These are phyloP conservation scores for Athene noctua DNA, from an alignment of 2,113 vertebrate genomes.

Conservation along the genomic window DNA sequence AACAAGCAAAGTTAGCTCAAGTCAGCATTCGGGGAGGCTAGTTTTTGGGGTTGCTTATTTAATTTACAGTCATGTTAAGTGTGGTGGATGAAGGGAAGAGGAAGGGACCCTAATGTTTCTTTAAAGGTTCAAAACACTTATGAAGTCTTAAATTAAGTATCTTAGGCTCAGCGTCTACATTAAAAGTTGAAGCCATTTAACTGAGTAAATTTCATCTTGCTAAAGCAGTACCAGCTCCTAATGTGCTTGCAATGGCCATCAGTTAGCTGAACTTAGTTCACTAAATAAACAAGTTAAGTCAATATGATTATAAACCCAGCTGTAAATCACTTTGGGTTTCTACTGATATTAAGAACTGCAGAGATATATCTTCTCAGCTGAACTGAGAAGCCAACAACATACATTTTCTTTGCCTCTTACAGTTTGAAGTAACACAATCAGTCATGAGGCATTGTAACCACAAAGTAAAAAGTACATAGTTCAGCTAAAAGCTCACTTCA, in stretches of 20 bases:
- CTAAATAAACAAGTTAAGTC: neutral
- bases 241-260: neutral
- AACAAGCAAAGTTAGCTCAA: neutral
- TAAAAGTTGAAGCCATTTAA: neutral
- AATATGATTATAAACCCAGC: neutral
- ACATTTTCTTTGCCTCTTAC: neutral
- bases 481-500: neutral
- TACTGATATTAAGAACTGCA: neutral
- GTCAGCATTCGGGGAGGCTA: neutral
- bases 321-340: neutral
- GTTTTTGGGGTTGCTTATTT: neutral
- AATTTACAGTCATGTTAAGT: neutral
- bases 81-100: neutral
- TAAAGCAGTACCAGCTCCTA: neutral
- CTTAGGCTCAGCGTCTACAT: neutral
- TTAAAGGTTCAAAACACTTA: neutral
- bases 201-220: neutral
- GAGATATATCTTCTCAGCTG: neutral
- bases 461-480: neutral
- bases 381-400: neutral
- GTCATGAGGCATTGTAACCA: neutral
- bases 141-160: neutral
- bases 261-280: neutral
- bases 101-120: neutral
- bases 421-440: neutral